phyloP scores from a whole-genome alignment of 2,888 invertebrate species.

The Xylota sylvarum region DNA sequence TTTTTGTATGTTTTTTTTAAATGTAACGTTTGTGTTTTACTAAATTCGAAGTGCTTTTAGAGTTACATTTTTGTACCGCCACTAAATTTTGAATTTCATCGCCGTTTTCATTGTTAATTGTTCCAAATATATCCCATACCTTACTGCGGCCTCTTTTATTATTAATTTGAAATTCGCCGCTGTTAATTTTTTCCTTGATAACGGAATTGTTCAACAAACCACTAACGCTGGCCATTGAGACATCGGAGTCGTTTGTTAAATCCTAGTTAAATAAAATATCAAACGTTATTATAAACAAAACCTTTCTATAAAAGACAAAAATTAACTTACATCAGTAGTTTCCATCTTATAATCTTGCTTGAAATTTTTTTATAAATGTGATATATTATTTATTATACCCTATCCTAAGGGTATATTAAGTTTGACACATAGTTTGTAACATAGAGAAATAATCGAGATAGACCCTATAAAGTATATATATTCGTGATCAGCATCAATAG shows the following conservation, averaged over 20 bases:
- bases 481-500: too few relatives aligned
- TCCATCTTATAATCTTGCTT: too few relatives aligned
- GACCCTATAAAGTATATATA: too few relatives aligned
- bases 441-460: too few relatives aligned
- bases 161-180: constrained; percentile 52
- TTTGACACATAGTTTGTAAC: too few relatives aligned
- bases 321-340: too few relatives aligned
- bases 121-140: constrained; percentile 66
- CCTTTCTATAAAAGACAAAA: too few relatives aligned
- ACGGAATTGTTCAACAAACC: constrained; percentile 43
- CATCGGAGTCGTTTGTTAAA: constrained; percentile 23
- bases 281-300: neutral
- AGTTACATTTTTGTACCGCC: constrained; percentile 22
- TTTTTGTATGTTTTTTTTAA: constrained; percentile 43
- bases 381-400: too few relatives aligned
- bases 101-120: constrained; percentile 50
- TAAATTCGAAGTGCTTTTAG: constrained; percentile 58
- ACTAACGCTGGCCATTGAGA: constrained; percentile 27
- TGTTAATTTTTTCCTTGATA: constrained; percentile 61
- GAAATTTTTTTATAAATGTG: too few relatives aligned
- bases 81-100: constrained; percentile 39
- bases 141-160: constrained; percentile 61
- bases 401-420: too few relatives aligned
- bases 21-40: constrained; percentile 66
- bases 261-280: constrained; percentile 14